Percentiles rank a stretch among this genome's conserved stretches.
Conservation (phyloP, 1,140 invertebrate species). For the Solenopsis fugax region DNA sequence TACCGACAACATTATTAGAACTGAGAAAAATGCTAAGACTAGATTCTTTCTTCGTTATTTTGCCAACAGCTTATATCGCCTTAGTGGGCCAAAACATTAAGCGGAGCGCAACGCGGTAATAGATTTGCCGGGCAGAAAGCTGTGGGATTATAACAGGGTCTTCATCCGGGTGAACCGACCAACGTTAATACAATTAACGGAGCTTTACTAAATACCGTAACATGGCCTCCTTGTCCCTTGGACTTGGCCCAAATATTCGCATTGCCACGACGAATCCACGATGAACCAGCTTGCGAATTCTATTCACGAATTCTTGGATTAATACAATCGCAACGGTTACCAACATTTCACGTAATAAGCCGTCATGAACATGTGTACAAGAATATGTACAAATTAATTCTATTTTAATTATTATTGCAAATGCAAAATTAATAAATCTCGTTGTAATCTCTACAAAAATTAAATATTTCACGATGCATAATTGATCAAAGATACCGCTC, state of each 20-base stretch:
- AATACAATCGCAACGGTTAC: constrained; percentile 36
- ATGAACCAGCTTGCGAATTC: constrained; percentile 62
- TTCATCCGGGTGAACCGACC: constrained; percentile 82
- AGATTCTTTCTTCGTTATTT: constrained; percentile 20
- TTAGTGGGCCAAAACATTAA: constrained; percentile 57
- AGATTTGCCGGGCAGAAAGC: constrained; percentile 75
- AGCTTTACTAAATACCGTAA: constrained; percentile 84
- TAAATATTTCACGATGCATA: not conserved
- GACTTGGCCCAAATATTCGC: constrained; percentile 82
- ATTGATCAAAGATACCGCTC: not conserved
- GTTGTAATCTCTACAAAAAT: not conserved
- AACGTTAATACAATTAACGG: constrained; percentile 86
- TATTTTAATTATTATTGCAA: not conserved
- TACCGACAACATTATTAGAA: not conserved
- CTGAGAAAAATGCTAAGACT: constrained; percentile 6
- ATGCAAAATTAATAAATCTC: not conserved
- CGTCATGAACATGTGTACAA: not conserved
- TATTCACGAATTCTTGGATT: constrained; percentile 59
- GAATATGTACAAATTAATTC: constrained; percentile 2
- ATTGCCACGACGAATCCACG: constrained; percentile 53
- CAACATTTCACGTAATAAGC: not conserved
- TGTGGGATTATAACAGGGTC: constrained; percentile 79
- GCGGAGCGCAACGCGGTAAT: constrained; percentile 71
- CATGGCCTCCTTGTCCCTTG: constrained; percentile 77
- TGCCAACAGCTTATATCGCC: constrained; percentile 27